Base-by-base conservation (phyloP, 2,113 vertebrate species). In the Aldabrachelys gigantea region DNA sequence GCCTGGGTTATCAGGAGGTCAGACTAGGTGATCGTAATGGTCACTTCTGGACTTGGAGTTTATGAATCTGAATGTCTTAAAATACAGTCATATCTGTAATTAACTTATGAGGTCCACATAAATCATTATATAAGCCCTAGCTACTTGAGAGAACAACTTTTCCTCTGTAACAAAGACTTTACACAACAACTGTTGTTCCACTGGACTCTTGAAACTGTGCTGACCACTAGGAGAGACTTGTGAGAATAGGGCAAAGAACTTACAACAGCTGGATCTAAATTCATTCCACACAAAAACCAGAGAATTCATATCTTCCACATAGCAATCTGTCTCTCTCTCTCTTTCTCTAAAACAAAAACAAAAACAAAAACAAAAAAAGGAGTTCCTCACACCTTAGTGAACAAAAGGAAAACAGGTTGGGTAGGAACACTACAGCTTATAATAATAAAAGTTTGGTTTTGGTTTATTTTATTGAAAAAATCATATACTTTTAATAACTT, bases 41-140 rank as follows among this genome's bases (percentile, higher is more conserved):
- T n/a, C 31, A 31, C 62, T 65, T n/a, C 31, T 65, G 14, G 31
- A 31, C 62, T 3, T 24, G 10, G 3, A 2, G 0, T 11, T 1
- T 44, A 6, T 25, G 76, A 9, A 17, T 82, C 82, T 76, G 13
- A 52, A 7, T 3, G 53, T 88, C 47, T 5, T 84, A 88, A 89
- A 90, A 49, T 31, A 79, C 3, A 0, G n/a, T 21, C 25, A n/a
- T 76, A 31, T 4, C 62, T 65, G 16, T 65, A 65, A 65, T 65
- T 35, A 3, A 19, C 56, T 83, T 93, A 4, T 56, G 3, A 84
- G 82, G 92, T 81, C 2, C 35, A 92, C 78, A 6, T 31, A 38
- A 86, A 3, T 88, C 8, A 21, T 22, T 79, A 12, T 50, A 19
- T 25, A 80, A 41, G 24, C 3, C 82, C 5, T 80, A 92, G 38